A percentile compares a stretch with the other conserved stretches of the same genome.
Evolutionary conservation across 1,140 invertebrate species (phyloP).

Genomic region (Nylanderia fulva): DNA sequence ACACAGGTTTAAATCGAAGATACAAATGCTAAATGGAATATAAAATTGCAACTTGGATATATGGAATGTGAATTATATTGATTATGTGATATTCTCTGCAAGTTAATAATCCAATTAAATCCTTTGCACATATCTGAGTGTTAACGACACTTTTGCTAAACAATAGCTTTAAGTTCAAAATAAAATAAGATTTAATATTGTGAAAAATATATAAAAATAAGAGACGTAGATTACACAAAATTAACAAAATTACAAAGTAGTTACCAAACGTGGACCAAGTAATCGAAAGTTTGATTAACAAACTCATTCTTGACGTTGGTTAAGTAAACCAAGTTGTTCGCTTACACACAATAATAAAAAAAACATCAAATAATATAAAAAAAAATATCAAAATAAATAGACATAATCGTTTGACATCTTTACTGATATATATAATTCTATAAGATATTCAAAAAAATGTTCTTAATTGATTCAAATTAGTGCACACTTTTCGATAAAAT

Average conservation of each 20-base stretch:
- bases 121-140: neutral
- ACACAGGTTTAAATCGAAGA: conserved; percentile 64
- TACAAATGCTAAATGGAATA: conserved; percentile 79
- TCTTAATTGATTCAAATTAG: conserved; percentile 20
- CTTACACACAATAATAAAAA: neutral
- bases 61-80: conserved; percentile 73
- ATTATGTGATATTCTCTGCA: conserved; percentile 53
- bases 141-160: conserved; percentile 8
- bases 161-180: neutral
- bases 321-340: conserved; percentile 1
- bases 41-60: conserved; percentile 61
- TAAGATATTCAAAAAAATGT: conserved; percentile 26
- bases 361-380: conserved; percentile 25
- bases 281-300: conserved; percentile 82
- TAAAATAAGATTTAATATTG: conserved; percentile 24
- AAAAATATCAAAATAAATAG: conserved; percentile 39
- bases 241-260: conserved; percentile 15
- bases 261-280: conserved; percentile 74
- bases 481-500: conserved; percentile 9
- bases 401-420: neutral
- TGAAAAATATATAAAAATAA: conserved; percentile 39
- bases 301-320: conserved; percentile 81
- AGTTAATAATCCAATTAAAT: neutral
- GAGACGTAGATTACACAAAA: conserved; percentile 37
- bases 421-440: conserved; percentile 10